phyloP scores from a whole-genome alignment of 2,888 invertebrate species.

The Altica lythri region DNA sequence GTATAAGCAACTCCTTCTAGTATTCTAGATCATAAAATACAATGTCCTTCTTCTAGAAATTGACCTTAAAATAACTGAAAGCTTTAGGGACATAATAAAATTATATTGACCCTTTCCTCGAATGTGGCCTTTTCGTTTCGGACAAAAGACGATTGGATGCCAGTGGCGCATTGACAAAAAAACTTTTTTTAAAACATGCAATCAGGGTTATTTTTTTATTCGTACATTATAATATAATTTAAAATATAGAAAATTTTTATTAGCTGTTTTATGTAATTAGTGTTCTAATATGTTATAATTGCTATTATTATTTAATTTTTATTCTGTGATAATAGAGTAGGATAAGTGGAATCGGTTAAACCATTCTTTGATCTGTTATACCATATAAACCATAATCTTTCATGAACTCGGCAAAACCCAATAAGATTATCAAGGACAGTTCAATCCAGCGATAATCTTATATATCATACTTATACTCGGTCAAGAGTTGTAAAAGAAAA shows the following conservation, averaged over 20 bases:
- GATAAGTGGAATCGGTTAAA: too few relatives aligned
- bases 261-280: too few relatives aligned
- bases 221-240: too few relatives aligned
- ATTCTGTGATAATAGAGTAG: too few relatives aligned
- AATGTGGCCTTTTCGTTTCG: constrained; percentile 27
- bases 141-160: not conserved
- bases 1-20: constrained; percentile 19
- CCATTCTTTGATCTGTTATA: too few relatives aligned
- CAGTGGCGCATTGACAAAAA: constrained; percentile 8
- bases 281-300: too few relatives aligned
- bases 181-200: too few relatives aligned
- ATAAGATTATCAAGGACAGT: constrained; percentile 5
- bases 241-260: too few relatives aligned
- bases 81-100: constrained; percentile 42
- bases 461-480: not conserved
- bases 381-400: constrained; percentile 3
- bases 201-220: too few relatives aligned
- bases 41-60: constrained; percentile 42
- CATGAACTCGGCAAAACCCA: not conserved
- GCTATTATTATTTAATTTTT: too few relatives aligned
- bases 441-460: constrained; percentile 4
- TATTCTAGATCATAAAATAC: constrained; percentile 38
- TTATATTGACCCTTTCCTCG: constrained; percentile 39
- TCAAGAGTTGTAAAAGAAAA: constrained; percentile 9
- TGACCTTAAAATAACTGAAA: constrained; percentile 44